Conservation (phyloP, 1,140 invertebrate species). For the Samia ricini region DNA sequence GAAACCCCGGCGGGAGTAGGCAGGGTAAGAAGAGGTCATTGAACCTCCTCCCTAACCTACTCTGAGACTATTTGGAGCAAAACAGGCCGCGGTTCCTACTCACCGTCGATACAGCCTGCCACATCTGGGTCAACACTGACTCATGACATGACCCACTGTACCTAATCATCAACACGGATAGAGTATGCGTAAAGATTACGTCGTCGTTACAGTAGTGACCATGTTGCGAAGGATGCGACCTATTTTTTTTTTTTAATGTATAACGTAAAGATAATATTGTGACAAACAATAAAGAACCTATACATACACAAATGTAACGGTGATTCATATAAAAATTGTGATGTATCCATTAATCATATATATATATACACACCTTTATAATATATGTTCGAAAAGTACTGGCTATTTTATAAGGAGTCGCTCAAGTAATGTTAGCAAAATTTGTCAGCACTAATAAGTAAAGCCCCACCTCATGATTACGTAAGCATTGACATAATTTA, state of each 20-base stretch:
- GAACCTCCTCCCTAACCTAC: conserved; percentile 72
- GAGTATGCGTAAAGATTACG: conserved; percentile 52
- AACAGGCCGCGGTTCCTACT: conserved; percentile 53
- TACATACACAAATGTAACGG: neutral
- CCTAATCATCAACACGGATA: conserved; percentile 66
- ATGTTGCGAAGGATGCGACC: conserved; percentile 15
- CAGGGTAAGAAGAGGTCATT: conserved; percentile 46
- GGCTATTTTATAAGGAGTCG: no score
- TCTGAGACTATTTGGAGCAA: conserved; percentile 68
- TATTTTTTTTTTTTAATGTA: conserved; percentile 15
- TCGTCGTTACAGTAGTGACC: conserved; percentile 12
- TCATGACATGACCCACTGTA: conserved; percentile 48
- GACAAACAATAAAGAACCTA: neutral
- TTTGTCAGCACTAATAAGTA: no score
- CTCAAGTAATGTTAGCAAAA: no score
- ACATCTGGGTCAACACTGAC: conserved; percentile 67
- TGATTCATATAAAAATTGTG: no score
- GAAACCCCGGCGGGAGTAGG: conserved; percentile 47
- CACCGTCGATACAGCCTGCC: conserved; percentile 55
- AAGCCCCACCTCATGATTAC: no score
- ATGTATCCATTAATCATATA: no score
- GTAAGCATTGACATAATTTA: no score
- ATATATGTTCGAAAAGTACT: no score
- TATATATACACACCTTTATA: no score
- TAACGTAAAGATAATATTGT: conserved; percentile 14